phyloP scores from a whole-genome alignment of 1,140 invertebrate species.

The Drosophila punjabiensis region DNA sequence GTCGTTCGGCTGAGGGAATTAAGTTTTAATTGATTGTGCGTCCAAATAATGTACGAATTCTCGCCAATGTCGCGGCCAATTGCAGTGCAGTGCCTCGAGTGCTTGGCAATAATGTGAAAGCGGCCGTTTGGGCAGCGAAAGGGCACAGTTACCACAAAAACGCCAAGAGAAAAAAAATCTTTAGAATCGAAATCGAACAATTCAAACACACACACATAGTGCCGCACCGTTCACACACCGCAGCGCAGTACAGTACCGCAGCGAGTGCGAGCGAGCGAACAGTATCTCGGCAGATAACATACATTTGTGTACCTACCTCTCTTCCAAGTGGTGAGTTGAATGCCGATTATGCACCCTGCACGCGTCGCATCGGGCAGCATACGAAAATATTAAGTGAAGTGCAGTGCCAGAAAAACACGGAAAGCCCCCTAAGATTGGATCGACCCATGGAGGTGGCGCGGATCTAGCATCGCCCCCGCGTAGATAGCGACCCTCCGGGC shows the following conservation, averaged over 20 bases:
- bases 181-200: slow-evolving; percentile 76
- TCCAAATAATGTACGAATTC: slow-evolving; percentile 45
- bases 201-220: slow-evolving; percentile 75
- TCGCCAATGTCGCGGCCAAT: slow-evolving; percentile 60
- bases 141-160: slow-evolving; percentile 59
- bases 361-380: slow-evolving; percentile 55
- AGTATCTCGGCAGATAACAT: slow-evolving; percentile 62
- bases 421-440: not conserved
- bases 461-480: not conserved
- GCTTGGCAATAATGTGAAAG: slow-evolving; percentile 62
- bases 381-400: slow-evolving; percentile 38
- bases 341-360: slow-evolving; percentile 80
- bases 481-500: not conserved
- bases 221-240: slow-evolving; percentile 63
- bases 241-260: slow-evolving; percentile 62
- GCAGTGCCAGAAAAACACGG: slow-evolving; percentile 18
- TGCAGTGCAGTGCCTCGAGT: slow-evolving; percentile 58
- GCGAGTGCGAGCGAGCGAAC: slow-evolving; percentile 57
- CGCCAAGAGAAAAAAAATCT: slow-evolving; percentile 76
- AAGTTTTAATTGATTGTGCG: slow-evolving; percentile 57
- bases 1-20: slow-evolving; percentile 69
- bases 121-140: slow-evolving; percentile 32
- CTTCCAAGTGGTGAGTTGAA: slow-evolving; percentile 80
- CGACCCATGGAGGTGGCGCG: not conserved
- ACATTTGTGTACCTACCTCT: slow-evolving; percentile 81